Conservation (phyloP, 1,140 invertebrate species). For the Papilio glaucus region DNA sequence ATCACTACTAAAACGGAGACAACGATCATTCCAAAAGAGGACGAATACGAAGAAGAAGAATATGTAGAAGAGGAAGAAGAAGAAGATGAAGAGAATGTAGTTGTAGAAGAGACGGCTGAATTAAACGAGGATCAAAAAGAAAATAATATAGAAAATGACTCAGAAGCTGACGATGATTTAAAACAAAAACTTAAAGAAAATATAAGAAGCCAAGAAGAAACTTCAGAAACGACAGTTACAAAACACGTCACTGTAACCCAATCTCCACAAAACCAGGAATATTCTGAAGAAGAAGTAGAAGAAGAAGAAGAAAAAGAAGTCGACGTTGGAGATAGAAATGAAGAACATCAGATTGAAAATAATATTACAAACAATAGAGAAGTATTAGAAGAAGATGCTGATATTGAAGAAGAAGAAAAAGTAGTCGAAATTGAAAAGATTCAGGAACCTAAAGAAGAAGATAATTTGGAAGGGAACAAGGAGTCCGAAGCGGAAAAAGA, state of each 20-base stretch:
- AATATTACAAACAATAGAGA: conserved; percentile 42
- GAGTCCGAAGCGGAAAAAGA: conserved; percentile 34
- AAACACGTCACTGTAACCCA: conserved; percentile 26
- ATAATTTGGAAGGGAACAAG: neutral
- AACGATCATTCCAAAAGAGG: conserved; percentile 67
- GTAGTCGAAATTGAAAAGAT: conserved; percentile 6
- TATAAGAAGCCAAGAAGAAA: conserved; percentile 40
- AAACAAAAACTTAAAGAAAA: conserved; percentile 37
- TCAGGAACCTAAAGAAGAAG: conserved; percentile 37
- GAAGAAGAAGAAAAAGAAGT: conserved; percentile 49
- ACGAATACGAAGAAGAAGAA: conserved; percentile 51
- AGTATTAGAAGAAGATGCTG: conserved; percentile 42
- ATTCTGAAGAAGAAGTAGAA: conserved; percentile 48
- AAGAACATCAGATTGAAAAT: conserved; percentile 40
- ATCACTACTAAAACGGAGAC: conserved; percentile 73
- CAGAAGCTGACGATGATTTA: conserved; percentile 39
- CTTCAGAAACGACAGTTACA: conserved; percentile 2
- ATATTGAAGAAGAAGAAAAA: conserved; percentile 41
- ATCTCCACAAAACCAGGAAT: conserved; percentile 15
- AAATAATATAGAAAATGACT: conserved; percentile 45
- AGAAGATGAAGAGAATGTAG: conserved; percentile 51
- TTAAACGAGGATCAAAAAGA: conserved; percentile 42
- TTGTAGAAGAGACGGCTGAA: conserved; percentile 44
- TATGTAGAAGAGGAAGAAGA: conserved; percentile 57
- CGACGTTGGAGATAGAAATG: conserved; percentile 42